These are phyloP conservation scores for Heteractis magnifica DNA, from an alignment of 92 coral and sea anemone species.

Conservation along the genomic window DNA sequence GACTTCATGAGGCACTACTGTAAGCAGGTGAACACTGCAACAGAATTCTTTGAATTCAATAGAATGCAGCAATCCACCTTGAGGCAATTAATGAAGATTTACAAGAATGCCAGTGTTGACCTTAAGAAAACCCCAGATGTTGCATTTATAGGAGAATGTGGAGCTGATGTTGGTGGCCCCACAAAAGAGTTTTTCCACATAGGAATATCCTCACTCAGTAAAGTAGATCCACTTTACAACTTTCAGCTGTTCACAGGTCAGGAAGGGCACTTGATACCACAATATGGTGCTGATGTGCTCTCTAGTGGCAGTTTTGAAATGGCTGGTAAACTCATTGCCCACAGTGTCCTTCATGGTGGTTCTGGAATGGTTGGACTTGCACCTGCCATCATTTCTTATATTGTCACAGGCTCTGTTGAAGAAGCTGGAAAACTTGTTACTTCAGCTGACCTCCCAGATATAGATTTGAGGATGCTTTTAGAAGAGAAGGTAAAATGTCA, in stretches of 20 bases:
- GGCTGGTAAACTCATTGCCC: constrained; percentile 6
- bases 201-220: too few relatives aligned
- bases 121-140: too few relatives aligned
- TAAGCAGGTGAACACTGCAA: too few relatives aligned
- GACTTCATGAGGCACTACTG: too few relatives aligned
- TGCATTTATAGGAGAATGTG: constrained; percentile 42
- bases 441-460: constrained; percentile 5
- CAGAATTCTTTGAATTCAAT: too few relatives aligned
- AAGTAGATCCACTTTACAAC: constrained; percentile 56
- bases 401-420: constrained; percentile 6
- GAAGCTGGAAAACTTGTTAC: constrained; percentile 6
- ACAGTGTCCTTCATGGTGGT: neutral
- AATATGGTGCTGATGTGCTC: constrained; percentile 55
- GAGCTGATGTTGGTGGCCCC: constrained; percentile 63
- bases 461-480: constrained; percentile 1
- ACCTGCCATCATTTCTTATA: constrained; percentile 6
- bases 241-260: constrained; percentile 57
- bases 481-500: too few relatives aligned
- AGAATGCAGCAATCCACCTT: too few relatives aligned
- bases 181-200: constrained; percentile 52
- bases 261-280: constrained; percentile 47
- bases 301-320: neutral
- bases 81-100: too few relatives aligned
- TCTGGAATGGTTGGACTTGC: neutral
- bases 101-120: too few relatives aligned